These are phyloP conservation scores for Catocala fraxini DNA, from an alignment of 2,888 invertebrate genomes.

Conservation along the genomic window DNA sequence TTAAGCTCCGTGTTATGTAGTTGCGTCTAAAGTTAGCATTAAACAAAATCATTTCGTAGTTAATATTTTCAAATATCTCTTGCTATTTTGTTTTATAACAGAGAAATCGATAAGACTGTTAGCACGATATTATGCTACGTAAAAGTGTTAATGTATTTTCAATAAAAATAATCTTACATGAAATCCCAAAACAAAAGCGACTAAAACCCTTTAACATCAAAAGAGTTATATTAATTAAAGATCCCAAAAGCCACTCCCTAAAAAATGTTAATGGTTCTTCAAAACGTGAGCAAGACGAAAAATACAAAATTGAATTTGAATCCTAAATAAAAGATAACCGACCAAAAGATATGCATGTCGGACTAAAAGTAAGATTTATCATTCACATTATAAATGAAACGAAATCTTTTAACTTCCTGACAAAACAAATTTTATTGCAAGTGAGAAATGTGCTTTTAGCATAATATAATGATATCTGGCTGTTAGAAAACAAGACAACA, in stretches of 20 bases:
- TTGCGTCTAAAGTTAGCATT: too few relatives aligned
- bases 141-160: neutral
- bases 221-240: conserved; percentile 35
- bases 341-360: conserved; percentile 41
- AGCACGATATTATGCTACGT: neutral
- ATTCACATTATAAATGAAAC: conserved; percentile 54
- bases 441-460: conserved; percentile 15
- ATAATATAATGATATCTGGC: neutral
- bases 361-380: conserved; percentile 56
- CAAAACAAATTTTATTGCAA: conserved; percentile 23
- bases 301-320: conserved; percentile 45
- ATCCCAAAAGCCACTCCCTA: conserved; percentile 27
- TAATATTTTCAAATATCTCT: too few relatives aligned
- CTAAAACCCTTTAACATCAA: conserved; percentile 25
- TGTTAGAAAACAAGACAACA: conserved; percentile 22
- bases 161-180: conserved; percentile 13
- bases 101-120: neutral
- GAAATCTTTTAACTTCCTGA: conserved; percentile 32
- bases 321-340: conserved; percentile 33
- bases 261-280: conserved; percentile 39
- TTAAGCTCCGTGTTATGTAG: too few relatives aligned
- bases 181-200: conserved; percentile 20
- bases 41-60: too few relatives aligned
- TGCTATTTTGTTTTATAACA: neutral
- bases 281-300: conserved; percentile 27